Conservation (phyloP, 2,113 vertebrate genomes). For the Chitala chitala region DNA sequence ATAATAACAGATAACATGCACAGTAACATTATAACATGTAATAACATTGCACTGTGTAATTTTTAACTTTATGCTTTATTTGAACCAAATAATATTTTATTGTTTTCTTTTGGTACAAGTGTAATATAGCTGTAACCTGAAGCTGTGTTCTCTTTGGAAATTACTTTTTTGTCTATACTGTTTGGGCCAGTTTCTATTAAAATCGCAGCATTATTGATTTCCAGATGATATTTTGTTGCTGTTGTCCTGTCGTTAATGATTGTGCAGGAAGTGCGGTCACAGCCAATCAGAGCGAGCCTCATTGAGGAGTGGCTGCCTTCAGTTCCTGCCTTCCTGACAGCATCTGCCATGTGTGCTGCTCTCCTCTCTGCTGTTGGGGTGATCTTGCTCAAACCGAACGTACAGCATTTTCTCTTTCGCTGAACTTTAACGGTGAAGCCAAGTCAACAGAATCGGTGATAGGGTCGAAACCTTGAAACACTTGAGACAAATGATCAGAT, state of each 20-base stretch:
- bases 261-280: slow-evolving; percentile 21
- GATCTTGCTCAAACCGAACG: not conserved
- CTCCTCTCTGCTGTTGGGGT: slow-evolving; percentile 8
- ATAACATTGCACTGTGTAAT: not conserved
- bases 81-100: not conserved
- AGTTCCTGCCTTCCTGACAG: slow-evolving; percentile 18
- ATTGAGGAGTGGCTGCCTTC: slow-evolving; percentile 23
- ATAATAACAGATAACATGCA: too few relatives aligned
- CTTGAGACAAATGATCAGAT: too few relatives aligned
- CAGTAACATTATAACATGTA: too few relatives aligned
- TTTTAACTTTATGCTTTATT: not conserved
- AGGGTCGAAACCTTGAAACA: too few relatives aligned
- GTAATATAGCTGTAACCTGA: not conserved
- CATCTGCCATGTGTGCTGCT: not conserved
- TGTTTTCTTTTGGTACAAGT: not conserved
- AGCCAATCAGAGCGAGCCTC: not conserved
- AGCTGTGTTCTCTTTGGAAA: not conserved
- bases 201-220: not conserved
- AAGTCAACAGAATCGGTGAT: not conserved
- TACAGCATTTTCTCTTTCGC: not conserved
- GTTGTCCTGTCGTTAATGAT: not conserved
- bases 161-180: not conserved
- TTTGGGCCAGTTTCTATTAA: not conserved
- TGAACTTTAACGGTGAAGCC: not conserved
- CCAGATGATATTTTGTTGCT: not conserved